A percentile compares a stretch with the other conserved stretches of the same genome.
Conservation (phyloP, 1,140 invertebrate genomes). For the Saccostrea glomerata region DNA sequence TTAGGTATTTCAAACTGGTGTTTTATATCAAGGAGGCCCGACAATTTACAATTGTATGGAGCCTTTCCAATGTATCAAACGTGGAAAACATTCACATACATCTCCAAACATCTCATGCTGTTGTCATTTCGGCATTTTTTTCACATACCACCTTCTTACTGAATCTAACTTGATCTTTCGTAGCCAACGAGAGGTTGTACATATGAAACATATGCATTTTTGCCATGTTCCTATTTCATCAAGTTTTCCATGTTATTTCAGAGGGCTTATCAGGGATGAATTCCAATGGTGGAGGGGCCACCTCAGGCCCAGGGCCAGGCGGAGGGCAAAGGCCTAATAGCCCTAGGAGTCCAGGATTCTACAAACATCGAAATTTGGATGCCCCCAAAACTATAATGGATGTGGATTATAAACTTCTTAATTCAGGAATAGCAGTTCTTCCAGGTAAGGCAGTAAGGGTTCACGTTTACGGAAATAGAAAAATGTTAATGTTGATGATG, state of each 20-base stretch:
- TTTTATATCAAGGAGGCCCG: not conserved
- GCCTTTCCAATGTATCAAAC: conserved; percentile 16
- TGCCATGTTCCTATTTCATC: not conserved
- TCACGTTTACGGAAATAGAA: not conserved
- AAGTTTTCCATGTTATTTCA: conserved; percentile 20
- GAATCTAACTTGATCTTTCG: not conserved
- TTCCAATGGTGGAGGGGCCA: not conserved
- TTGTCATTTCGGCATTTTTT: conserved; percentile 16
- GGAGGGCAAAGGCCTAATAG: not conserved
- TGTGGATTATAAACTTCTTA: conserved; percentile 87
- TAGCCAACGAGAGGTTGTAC: not conserved
- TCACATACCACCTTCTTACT: conserved; percentile 9
- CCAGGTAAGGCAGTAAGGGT: conserved; percentile 61
- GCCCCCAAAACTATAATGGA: conserved; percentile 91
- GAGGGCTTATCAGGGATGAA: not conserved
- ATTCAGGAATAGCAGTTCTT: conserved; percentile 68
- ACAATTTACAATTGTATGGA: conserved; percentile 4
- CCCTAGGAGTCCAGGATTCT: conserved; percentile 40
- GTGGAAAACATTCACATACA: conserved; percentile 20
- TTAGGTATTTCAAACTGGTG: not conserved
- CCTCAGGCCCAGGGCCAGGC: not conserved
- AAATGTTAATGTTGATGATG: not conserved
- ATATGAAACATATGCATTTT: not conserved
- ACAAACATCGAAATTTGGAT: conserved; percentile 78
- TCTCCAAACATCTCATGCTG: conserved; percentile 21